These are phyloP conservation scores for Cottus gobio DNA, from an alignment of 2,113 vertebrate species.

Conservation along the genomic window DNA sequence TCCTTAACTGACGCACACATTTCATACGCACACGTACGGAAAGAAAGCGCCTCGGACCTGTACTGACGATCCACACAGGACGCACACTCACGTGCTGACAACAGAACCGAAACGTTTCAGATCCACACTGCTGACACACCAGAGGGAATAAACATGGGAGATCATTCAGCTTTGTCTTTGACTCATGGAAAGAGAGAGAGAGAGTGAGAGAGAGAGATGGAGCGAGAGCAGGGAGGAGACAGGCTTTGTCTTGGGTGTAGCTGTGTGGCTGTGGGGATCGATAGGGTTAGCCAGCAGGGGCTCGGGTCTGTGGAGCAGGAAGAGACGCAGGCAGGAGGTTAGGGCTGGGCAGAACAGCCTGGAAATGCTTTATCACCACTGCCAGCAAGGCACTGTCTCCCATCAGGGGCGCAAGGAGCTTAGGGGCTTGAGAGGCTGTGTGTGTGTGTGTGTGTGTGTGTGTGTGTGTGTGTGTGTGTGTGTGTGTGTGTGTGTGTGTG, in stretches of 20 bases:
- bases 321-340: constrained; percentile 73
- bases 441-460: constrained; percentile 33
- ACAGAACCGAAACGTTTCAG: constrained; percentile 38
- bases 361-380: constrained; percentile 76
- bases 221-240: constrained; percentile 47
- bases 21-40: constrained; percentile 6
- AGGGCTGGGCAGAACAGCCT: constrained; percentile 64
- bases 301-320: constrained; percentile 72
- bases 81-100: constrained; percentile 17
- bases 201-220: background rate
- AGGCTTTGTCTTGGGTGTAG: constrained; percentile 72
- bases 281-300: constrained; percentile 77
- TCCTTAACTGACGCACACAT: constrained; percentile 30
- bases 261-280: constrained; percentile 72
- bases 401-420: constrained; percentile 65
- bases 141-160: constrained; percentile 69
- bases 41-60: constrained; percentile 18
- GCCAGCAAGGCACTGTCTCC: constrained; percentile 64
- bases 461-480: constrained; percentile 36
- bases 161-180: constrained; percentile 67
- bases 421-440: constrained; percentile 55
- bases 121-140: constrained; percentile 62
- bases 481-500: constrained; percentile 19
- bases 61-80: constrained; percentile 27
- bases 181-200: constrained; percentile 50